Evolutionary conservation across 2,797 vertebrate genomes (phyloP), one percentile per base, ranked within the genome.

Genomic region (Eulemur rubriventer): DNA sequence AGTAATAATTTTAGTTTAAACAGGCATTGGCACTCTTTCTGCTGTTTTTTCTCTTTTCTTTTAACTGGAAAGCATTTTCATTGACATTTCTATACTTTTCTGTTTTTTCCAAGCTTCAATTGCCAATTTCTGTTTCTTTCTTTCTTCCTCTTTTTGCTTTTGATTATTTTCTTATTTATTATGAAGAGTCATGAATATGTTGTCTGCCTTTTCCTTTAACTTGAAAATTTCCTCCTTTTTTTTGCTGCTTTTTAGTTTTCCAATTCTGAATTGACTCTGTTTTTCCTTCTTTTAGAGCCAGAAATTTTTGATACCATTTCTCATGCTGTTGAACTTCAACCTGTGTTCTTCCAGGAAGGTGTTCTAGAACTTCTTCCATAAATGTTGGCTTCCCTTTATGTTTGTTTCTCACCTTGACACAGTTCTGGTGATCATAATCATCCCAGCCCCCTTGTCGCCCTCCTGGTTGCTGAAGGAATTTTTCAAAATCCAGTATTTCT

Each of bases 181-280:
- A 82, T 83, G 94, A 95, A 97, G 95, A 78, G 92, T 98, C 69
- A 82, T 97, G 18, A 98, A 90, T 8, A 91, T 85, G 61, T 98
- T 98, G 61, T 98, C 98, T 7, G 89, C 95, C 94, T 99, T 98
- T 76, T 98, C 97, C 91, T 99, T 99, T 65, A 97, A 96, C 93
- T 99, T 99, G 89, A 99, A 97, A 33, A 98, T 98, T 72, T 91
- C 97, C 94, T 98, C 97, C 28, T 89, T 99, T 97, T 99, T 99
- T 98, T 96, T 98, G 97, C 82, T 98, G 97, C 91, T 99, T 99
- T 92, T 98, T 98, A 91, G 98, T 96, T 98, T 99, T 99, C 99
- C 99, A 99, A 65, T 98, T 98, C 81, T 98, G 98, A 98, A 99
- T 99, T 95, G 99, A 99, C 99, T 99, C 98, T 98, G 99, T 99